Evolutionary conservation across 30 jellyfish, hydroid and myxozoan genomes (phyloP).

Genomic region (Rhopilema esculentum): DNA sequence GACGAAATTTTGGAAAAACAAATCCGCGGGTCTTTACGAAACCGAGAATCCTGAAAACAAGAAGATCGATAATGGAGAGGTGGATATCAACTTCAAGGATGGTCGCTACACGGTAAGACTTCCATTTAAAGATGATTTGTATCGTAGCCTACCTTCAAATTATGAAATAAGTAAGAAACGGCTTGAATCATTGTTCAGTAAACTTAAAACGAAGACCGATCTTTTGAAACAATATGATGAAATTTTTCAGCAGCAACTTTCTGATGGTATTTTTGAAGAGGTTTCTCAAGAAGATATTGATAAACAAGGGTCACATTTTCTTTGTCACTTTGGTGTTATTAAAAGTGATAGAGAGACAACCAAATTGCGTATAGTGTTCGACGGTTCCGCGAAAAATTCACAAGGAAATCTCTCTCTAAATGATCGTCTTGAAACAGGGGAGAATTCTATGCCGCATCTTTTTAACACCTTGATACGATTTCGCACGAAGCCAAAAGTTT

Average conservation of each 20-base stretch:
- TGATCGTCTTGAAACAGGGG: constrained; percentile 35
- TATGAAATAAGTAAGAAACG: constrained; percentile 37
- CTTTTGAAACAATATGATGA: constrained; percentile 26
- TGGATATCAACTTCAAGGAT: constrained; percentile 12
- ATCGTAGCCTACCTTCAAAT: constrained; percentile 27
- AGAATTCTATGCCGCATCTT: constrained; percentile 1
- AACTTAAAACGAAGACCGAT: constrained; percentile 24
- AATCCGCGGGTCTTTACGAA: constrained; percentile 6
- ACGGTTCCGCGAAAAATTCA: constrained; percentile 22
- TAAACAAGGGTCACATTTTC: constrained; percentile 27
- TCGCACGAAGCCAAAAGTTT: not conserved
- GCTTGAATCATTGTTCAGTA: not conserved
- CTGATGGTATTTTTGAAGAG: constrained; percentile 15
- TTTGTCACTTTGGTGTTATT: constrained; percentile 56
- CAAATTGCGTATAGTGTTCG: constrained; percentile 40
- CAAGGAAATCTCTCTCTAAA: constrained; percentile 17
- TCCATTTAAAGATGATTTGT: not conserved
- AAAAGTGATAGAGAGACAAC: constrained; percentile 56
- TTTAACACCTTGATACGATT: constrained; percentile 37
- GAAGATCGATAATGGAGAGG: not conserved
- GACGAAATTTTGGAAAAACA: constrained; percentile 12
- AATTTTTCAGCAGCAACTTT: constrained; percentile 22
- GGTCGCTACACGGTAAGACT: not conserved
- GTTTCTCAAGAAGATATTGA: constrained; percentile 2
- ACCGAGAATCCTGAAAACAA: not conserved